A percentile compares a stretch with the other conserved stretches of the same genome.
Conservation (phyloP, 2,113 vertebrate species). For the Trogon surrucura region DNA sequence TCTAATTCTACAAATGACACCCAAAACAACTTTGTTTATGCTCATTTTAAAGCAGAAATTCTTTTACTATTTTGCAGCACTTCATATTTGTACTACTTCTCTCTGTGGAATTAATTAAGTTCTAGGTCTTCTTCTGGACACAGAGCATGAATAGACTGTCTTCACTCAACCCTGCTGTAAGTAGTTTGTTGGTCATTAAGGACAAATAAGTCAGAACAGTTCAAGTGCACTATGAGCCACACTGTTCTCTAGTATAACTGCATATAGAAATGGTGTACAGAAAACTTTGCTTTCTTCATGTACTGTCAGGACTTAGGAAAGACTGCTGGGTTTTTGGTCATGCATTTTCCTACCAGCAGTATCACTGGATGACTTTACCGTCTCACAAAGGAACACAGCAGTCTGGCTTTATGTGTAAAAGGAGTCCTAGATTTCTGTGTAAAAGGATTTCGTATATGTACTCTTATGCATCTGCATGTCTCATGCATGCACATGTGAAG, state of each 20-base stretch:
- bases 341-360: not conserved
- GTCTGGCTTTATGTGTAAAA: not conserved
- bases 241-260: not conserved
- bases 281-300: not conserved
- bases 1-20: not conserved
- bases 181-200: not conserved
- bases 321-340: rapidly evolving
- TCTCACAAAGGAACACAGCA: not conserved
- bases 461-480: not conserved
- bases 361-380: not conserved
- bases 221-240: not conserved
- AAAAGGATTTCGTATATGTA: not conserved
- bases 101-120: not conserved
- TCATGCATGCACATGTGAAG: not conserved
- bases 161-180: not conserved
- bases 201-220: not conserved
- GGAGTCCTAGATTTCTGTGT: not conserved
- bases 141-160: not conserved
- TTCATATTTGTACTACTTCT: not conserved
- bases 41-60: not conserved
- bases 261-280: not conserved
- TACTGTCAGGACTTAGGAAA: not conserved
- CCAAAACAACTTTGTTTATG: not conserved
- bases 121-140: not conserved
- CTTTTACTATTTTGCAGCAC: not conserved